phyloP scores from a whole-genome alignment of 2,888 invertebrate species.

The Mesoligia furuncula region DNA sequence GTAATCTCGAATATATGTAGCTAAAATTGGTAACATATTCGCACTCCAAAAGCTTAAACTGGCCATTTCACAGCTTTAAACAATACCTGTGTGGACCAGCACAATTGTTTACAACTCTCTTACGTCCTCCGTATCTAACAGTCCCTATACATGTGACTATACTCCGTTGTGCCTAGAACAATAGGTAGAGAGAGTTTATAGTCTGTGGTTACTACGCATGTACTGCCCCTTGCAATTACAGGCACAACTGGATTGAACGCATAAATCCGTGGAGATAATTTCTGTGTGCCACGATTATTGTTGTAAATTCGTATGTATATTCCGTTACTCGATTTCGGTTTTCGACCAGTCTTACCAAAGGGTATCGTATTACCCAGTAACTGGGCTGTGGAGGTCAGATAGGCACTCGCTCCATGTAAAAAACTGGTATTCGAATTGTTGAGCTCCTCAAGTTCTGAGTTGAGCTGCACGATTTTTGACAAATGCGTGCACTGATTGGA shows the following conservation, averaged over 20 bases:
- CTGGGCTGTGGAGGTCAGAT: too few species aligned
- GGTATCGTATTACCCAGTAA: too few species aligned
- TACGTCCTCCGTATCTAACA: not conserved
- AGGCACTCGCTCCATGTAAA: too few species aligned
- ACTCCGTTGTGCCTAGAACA: constrained; percentile 12
- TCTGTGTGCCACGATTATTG: not conserved
- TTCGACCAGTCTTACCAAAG: too few species aligned
- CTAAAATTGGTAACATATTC: not conserved
- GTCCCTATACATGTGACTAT: not conserved
- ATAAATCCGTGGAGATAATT: constrained; percentile 5
- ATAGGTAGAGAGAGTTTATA: constrained; percentile 24
- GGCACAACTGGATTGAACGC: constrained; percentile 3
- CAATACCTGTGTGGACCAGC: not conserved
- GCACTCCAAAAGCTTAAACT: not conserved
- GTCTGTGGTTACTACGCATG: constrained; percentile 21
- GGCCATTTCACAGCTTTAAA: not conserved
- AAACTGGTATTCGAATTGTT: too few species aligned
- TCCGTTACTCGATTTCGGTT: too few species aligned
- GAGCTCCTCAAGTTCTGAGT: too few species aligned
- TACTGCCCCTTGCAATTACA: constrained; percentile 21
- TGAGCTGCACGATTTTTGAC: too few species aligned
- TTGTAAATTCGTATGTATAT: not conserved
- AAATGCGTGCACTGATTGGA: too few species aligned
- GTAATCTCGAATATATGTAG: not conserved
- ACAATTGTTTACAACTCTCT: constrained; percentile 2